Evolutionary conservation across 2,113 vertebrate genomes (phyloP), one percentile per base, ranked within the genome.

Genomic region (Gobiocypris rarus): DNA sequence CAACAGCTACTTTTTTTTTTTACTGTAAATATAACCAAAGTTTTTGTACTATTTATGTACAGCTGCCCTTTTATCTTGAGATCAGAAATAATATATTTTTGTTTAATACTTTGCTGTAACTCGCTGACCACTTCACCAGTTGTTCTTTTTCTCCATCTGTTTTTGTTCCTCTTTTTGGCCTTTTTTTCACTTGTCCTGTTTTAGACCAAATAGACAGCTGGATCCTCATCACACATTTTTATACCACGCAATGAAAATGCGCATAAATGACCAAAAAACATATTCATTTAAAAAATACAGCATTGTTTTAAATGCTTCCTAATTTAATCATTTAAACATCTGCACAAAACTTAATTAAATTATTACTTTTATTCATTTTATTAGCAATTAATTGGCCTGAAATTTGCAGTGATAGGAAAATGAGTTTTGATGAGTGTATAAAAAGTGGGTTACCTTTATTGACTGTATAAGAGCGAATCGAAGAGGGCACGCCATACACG

Each of bases 101-200:
- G 2, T 43, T 71, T 24, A 22, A 45, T 43, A 24, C 19, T 71
- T 24, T 71, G 31, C 69, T 71, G 4, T 43, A 43, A 24, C 11
- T 59, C 31, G 59, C 54, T 80, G 24, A 61, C 41, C 61, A 59
- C 15, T 59, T 19, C 24, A 26, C 52, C 0, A 3, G 3, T 77
- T 13, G 1, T 50, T 50, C 14, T 58, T 52, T 65, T 34, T 56
- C 28, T 61, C 45, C 3, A 17, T 52, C 41, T 38, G 48, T 84
- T 71, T 88, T 79, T 63, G 41, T 86, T 88, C 54, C 81, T 83
- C 71, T 77, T 78, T 80, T 59, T 22, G 54, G n/a, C 5, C 34
- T 83, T 45, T 22, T 31, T 73, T 69, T 69, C 41, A 38, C 31
- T 63, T 34, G 48, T 45, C 73, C 19, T 34, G 3, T 84, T 28